Conservation (phyloP, 1,140 invertebrate species). For the Daktulosphaira vitifoliae region DNA sequence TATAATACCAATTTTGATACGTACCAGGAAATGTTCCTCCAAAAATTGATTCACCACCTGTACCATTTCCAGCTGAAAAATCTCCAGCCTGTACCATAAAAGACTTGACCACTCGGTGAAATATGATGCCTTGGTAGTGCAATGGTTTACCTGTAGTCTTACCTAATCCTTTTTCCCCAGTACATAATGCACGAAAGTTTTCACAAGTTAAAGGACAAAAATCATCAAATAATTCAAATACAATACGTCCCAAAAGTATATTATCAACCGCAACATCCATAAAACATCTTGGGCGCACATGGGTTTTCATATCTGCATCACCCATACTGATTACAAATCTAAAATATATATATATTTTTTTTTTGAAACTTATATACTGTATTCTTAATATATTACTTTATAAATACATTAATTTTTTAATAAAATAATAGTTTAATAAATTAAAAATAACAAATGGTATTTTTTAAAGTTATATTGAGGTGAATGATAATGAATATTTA, state of each 20-base stretch:
- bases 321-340: background rate
- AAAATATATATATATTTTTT: too few relatives aligned
- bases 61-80: conserved; percentile 81
- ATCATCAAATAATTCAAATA: conserved; percentile 90
- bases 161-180: conserved; percentile 75
- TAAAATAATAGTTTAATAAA: too few relatives aligned
- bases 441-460: too few relatives aligned
- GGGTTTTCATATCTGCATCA: background rate
- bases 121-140: conserved; percentile 66
- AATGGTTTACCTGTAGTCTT: conserved; percentile 59
- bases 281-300: conserved; percentile 57
- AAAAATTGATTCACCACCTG: conserved; percentile 84
- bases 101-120: conserved; percentile 86
- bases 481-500: too few relatives aligned
- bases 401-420: too few relatives aligned
- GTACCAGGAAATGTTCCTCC: conserved; percentile 78
- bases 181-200: conserved; percentile 87
- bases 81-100: conserved; percentile 87
- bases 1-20: background rate
- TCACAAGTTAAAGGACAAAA: conserved; percentile 87
- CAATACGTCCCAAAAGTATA: conserved; percentile 74
- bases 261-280: conserved; percentile 91
- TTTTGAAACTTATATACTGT: too few relatives aligned
- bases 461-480: too few relatives aligned
- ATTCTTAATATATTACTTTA: too few relatives aligned